Evolutionary conservation across 2,888 invertebrate species (phyloP).

Genomic region (Syrista parreyssii): DNA sequence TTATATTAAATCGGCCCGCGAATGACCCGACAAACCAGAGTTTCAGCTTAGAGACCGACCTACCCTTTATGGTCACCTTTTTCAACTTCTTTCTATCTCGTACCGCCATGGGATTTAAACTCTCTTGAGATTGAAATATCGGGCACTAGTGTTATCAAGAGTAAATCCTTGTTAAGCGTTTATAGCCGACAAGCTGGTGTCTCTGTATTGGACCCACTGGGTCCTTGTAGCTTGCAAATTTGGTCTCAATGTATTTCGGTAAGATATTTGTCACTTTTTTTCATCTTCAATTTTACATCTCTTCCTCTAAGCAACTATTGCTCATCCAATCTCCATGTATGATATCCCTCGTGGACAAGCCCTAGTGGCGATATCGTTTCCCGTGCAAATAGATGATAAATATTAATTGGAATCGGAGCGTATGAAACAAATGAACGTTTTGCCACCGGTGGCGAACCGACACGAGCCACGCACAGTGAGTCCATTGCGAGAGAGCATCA

Average conservation of each 20-base stretch:
- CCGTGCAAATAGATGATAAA: conserved; percentile 43
- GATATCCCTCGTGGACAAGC: background rate
- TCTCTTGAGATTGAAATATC: conserved; percentile 14
- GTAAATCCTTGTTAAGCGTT: background rate
- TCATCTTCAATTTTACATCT: background rate
- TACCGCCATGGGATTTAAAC: conserved; percentile 1
- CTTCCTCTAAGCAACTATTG: background rate
- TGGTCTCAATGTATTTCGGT: background rate
- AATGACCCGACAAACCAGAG: conserved; percentile 47
- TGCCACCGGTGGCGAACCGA: conserved; percentile 40
- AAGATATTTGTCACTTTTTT: background rate
- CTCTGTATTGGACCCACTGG: background rate
- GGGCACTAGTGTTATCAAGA: background rate
- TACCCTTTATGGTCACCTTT: conserved; percentile 10
- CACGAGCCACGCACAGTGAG: conserved; percentile 31
- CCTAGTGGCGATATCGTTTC: conserved; percentile 8
- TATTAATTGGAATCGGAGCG: conserved; percentile 48
- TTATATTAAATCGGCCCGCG: conserved; percentile 60
- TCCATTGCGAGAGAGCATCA: background rate
- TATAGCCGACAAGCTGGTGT: background rate
- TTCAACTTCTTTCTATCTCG: background rate
- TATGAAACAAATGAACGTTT: conserved; percentile 43
- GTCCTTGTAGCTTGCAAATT: background rate
- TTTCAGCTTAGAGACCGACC: conserved; percentile 11
- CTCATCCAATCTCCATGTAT: background rate